Base-by-base conservation (phyloP, 2,888 invertebrate genomes). In the Acronicta alni region DNA sequence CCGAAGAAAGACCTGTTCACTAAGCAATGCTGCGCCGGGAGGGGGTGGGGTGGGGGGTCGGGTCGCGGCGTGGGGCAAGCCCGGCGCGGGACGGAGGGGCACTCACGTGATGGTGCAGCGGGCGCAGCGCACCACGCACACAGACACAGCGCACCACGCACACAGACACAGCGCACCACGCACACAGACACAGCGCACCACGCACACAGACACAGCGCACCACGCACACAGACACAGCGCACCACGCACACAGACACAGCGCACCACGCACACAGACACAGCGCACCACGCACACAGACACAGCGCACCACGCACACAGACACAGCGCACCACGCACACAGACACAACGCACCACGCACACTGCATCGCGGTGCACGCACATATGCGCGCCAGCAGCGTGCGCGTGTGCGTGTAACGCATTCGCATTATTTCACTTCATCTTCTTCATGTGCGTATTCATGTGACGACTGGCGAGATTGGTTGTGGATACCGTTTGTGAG, bases 91-190 rank as follows among this genome's bases (percentile, higher is more conserved):
- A 14, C 12, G 52, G 12, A n/a, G 30, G 51, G 14, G 59, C 15
- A 18, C 67, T 60, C 73, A 63, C 73, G 72, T 72, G 72, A 63
- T 60, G 15, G 52, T 35, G 72, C 56, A 45, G 6, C 67, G 46
- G 26, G 60, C 26, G 51, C 58, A 46, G 23, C 47, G 7, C 26
- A 7, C 23, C 5, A 23, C 23, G 7, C 26, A 26, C 26, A n/a
- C n/a, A n/a, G n/a, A n/a, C n/a, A n/a, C n/a, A n/a, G 10, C 26
- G 26, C 26, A 7, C 6, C 23, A 35, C 75, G 43, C 56, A 10
- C 26, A 26, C 26, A 7, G n/a, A n/a, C n/a, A n/a, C n/a, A n/a
- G n/a, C 30, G 30, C 30, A 30, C 12, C 10, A 35, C 71, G 41
- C 56, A 51, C 67, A 48, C 55, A 32, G 45, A n/a, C 46, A n/a